Evolutionary conservation across 1,140 invertebrate species (phyloP), one percentile per base, ranked within the genome.

Genomic region (Choristoneura fumiferana): DNA sequence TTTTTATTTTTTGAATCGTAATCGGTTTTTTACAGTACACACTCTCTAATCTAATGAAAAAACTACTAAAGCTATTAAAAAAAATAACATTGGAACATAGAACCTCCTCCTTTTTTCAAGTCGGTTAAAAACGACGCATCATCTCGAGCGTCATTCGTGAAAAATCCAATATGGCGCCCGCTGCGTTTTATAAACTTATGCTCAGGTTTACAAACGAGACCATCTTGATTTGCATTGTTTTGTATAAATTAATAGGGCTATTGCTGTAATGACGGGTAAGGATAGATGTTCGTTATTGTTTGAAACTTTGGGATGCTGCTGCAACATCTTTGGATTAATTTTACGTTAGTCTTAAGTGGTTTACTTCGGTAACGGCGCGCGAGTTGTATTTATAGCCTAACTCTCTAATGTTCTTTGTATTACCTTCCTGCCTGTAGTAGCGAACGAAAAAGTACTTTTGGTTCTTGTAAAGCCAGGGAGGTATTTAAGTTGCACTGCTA

Each of bases 401-500:
- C 67, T 58, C 45, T 60, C 61, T 73, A 74, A 71, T 71, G 71
- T 69, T 67, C 63, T 66, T 72, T 72, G 66, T 69, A 69, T 69
- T 72, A 65, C 58, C 57, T 65, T 60, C 33, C 17, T 29, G 12
- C 15, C 55, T 22, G 38, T 57, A n/a, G 22, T 6, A 29, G 55
- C 37, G 22, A 33, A 10, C 54, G 37, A 40, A 39, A 37, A 37
- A 14, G 14, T 39, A 29, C 36, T 29, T 40, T 29, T 36, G 40
- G 37, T 18, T 29, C 12, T 15, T 45, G 55, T 57, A 40, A 18
- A 57, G 29, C 39, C 18, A 9, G 40, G 12, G n/a, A n/a, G 22
- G 39, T 43, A 55, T 22, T 33, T 49, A 57, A 45, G 39, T 40
- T 34, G 18, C 8, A 43, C 29, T 37, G 10, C 18, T 2, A 53